Evolutionary conservation across 2,113 vertebrate species (phyloP).

Genomic region (Delphinapterus leucas): DNA sequence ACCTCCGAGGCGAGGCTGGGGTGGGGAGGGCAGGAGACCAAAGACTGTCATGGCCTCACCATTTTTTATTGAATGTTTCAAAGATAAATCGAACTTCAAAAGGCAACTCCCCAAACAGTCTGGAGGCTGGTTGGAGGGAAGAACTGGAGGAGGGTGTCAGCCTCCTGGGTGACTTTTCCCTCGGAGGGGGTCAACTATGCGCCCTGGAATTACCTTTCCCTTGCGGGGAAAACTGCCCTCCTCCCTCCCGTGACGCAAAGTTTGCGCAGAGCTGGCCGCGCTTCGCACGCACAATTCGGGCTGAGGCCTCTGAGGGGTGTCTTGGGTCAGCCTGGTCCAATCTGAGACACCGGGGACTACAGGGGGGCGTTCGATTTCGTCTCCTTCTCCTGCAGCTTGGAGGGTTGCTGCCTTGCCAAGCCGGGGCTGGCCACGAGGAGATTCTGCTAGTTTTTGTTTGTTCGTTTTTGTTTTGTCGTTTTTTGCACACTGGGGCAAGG

Average conservation of each 20-base stretch:
- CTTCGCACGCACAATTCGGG: not conserved
- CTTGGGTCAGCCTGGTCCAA: not conserved
- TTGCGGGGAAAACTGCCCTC: not conserved
- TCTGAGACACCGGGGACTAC: not conserved
- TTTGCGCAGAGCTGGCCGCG: not conserved
- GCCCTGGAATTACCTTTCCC: slow-evolving; percentile 1
- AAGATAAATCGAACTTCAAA: slow-evolving; percentile 68
- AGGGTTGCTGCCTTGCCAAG: not conserved
- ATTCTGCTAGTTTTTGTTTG: slow-evolving; percentile 37
- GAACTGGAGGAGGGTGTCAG: not conserved
- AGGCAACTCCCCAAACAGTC: slow-evolving; percentile 38
- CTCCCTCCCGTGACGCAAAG: not conserved
- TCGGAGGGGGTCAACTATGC: not conserved
- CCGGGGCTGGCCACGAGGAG: fast-evolving
- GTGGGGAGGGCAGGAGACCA: not conserved
- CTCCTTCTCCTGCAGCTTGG: not conserved
- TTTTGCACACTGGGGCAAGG: not conserved
- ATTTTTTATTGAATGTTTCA: slow-evolving; percentile 52
- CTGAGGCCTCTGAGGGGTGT: not conserved
- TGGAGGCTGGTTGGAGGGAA: not conserved
- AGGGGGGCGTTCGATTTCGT: fast-evolving
- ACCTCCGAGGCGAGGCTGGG: not conserved
- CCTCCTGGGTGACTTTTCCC: not conserved
- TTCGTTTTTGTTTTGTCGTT: too few relatives aligned
- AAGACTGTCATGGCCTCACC: not conserved